These are phyloP conservation scores for Ramphastos sulfuratus DNA, from an alignment of 2,113 vertebrate species.

Conservation along the genomic window DNA sequence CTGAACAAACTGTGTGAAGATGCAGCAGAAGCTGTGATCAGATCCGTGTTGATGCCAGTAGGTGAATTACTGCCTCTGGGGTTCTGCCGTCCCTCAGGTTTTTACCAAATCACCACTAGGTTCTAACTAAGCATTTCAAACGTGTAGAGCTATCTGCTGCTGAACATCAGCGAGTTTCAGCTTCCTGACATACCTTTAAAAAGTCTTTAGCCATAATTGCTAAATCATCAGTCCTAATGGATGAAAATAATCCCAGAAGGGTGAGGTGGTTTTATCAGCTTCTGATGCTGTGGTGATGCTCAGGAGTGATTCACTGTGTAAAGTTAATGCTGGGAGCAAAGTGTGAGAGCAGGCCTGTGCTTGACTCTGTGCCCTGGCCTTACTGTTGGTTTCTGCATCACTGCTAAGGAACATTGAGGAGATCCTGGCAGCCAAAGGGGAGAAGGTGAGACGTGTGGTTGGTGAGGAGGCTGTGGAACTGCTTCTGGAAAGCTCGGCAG, in stretches of 20 bases:
- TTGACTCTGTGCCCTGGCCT: rapidly evolving
- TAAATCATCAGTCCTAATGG: neutral
- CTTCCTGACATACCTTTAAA: neutral
- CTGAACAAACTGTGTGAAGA: neutral
- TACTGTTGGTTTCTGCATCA: neutral
- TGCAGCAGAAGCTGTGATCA: neutral
- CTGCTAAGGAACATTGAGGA: conserved; percentile 91
- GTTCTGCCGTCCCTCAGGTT: neutral
- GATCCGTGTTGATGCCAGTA: neutral
- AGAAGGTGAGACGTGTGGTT: conserved; percentile 80
- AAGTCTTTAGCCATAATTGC: neutral
- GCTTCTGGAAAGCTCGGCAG: conserved; percentile 50
- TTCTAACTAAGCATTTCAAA: neutral
- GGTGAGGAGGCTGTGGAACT: conserved; percentile 82
- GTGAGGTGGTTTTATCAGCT: neutral
- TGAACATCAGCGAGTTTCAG: neutral
- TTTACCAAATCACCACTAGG: neutral
- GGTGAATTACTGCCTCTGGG: neutral
- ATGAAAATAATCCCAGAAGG: neutral
- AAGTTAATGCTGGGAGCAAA: neutral
- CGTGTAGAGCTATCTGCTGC: neutral
- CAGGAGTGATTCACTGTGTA: rapidly evolving
- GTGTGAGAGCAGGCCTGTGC: neutral
- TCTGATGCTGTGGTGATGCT: rapidly evolving
- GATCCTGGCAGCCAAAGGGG: conserved; percentile 92